Percentiles rank a stretch among this genome's conserved stretches.
Conservation (phyloP, 2,113 vertebrate genomes). For the Anser cygnoides region DNA sequence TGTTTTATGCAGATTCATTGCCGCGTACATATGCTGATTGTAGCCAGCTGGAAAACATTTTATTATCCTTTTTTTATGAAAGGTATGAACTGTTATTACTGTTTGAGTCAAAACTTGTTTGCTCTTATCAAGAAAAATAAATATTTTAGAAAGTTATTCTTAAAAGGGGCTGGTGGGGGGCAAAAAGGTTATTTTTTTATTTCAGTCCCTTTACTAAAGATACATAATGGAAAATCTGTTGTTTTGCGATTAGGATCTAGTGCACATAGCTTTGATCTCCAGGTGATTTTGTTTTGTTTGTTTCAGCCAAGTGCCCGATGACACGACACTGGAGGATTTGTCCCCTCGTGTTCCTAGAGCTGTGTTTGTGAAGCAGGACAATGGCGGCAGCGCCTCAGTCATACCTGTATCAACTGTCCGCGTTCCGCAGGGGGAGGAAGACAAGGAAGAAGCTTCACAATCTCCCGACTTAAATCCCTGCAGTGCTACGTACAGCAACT, state of each 20-base stretch:
- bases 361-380: constrained; percentile 66
- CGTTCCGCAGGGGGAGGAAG: constrained; percentile 72
- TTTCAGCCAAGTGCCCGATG: constrained; percentile 84
- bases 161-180: neutral
- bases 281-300: constrained; percentile 37
- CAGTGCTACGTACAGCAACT: constrained; percentile 94
- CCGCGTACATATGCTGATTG: neutral
- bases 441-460: constrained; percentile 78
- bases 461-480: constrained; percentile 82
- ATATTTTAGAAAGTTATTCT: neutral
- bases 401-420: constrained; percentile 65
- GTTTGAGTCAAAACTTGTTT: neutral
- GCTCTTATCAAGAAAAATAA: neutral
- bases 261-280: neutral
- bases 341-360: constrained; percentile 70
- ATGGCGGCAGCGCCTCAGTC: constrained; percentile 25
- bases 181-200: neutral
- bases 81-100: neutral
- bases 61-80: neutral
- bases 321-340: constrained; percentile 68
- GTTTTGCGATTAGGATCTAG: neutral
- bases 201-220: neutral
- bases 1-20: neutral
- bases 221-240: neutral
- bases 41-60: neutral